Evolutionary conservation across 1,140 invertebrate species (phyloP), one percentile per base, ranked within the genome.

Genomic region (Pantala flavescens): DNA sequence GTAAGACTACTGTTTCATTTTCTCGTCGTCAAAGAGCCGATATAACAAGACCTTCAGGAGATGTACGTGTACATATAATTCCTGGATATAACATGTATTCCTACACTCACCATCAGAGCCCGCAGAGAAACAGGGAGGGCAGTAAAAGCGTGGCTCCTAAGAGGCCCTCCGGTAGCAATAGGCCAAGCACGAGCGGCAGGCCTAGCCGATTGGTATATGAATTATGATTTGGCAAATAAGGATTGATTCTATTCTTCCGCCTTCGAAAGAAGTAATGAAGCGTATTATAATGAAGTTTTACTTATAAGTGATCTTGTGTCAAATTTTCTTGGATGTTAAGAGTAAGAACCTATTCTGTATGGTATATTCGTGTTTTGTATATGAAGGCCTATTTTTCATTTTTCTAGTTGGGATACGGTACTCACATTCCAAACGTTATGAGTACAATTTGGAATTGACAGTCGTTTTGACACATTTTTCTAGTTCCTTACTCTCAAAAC

Each of bases 1-100:
- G 91, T 82, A 93, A 93, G 81, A 92, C 88, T 9, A 90, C 89
- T 7, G 87, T 93, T 10, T 88, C 89, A 24, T 88, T 90, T 74
- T 88, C 90, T 0, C 83, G 90, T 11, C 84, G 89, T 74, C 84
- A 88, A 16, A 81, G 89, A 28, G 83, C 85, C n/a, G 87, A 87
- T 24, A 77, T 81, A n/a, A 80, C 83, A 9, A 79, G 87, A 0
- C 85, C 87, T 0, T 83, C 87, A 0, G 85, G 87, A 9, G 90
- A 92, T 72, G 88, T 92, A 2, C 81, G 91, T 23, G 90, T 93
- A 2, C 91, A 93, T 79, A 92, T 93, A 43, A 91, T 93, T 79
- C 91, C 88, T 0, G 88, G 88, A 2, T 88, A 89, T 78, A 89
- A 89, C 80, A 88, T 89, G 82, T 89, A 91, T 79, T 87, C 86